Conservation (phyloP, 2,797 vertebrate genomes). For the Trematomus bernacchii region DNA sequence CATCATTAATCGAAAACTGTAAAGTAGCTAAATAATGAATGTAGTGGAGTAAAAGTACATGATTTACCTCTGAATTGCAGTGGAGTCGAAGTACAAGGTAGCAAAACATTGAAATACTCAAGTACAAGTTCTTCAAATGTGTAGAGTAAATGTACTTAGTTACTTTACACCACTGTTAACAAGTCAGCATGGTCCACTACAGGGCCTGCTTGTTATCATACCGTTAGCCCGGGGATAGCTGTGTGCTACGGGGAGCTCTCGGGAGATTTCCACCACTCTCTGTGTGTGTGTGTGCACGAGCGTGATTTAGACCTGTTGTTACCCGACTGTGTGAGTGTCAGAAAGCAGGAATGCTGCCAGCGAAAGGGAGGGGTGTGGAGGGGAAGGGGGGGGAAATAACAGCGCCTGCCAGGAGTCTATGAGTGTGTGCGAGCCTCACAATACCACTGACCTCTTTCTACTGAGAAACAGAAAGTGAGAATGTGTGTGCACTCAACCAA, state of each 20-base stretch:
- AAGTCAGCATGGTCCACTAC: slow-evolving; percentile 12
- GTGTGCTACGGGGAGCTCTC: slow-evolving; percentile 46
- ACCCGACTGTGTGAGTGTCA: slow-evolving; percentile 55
- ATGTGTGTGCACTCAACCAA: slow-evolving; percentile 36
- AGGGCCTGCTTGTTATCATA: slow-evolving; percentile 20
- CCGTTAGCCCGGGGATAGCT: slow-evolving; percentile 9
- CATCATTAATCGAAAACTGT: too few species aligned
- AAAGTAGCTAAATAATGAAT: too few species aligned
- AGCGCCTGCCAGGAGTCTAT: slow-evolving; percentile 57
- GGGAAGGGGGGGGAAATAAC: slow-evolving; percentile 62
- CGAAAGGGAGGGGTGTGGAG: not conserved
- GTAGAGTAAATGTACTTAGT: too few species aligned
- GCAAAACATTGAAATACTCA: too few species aligned
- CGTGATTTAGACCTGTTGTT: slow-evolving; percentile 65
- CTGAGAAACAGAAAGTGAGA: slow-evolving; percentile 75
- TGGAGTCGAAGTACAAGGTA: too few species aligned
- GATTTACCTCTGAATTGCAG: too few species aligned
- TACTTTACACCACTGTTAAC: too few species aligned
- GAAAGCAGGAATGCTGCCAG: slow-evolving; percentile 61
- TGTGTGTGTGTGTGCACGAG: slow-evolving; percentile 6
- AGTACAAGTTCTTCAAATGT: too few species aligned
- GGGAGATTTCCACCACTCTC: slow-evolving; percentile 49
- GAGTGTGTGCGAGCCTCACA: slow-evolving; percentile 43
- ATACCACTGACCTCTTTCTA: slow-evolving; percentile 71
- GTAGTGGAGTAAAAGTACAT: too few species aligned